Conservation (phyloP, 2,888 invertebrate species). For the Noctua janthe region DNA sequence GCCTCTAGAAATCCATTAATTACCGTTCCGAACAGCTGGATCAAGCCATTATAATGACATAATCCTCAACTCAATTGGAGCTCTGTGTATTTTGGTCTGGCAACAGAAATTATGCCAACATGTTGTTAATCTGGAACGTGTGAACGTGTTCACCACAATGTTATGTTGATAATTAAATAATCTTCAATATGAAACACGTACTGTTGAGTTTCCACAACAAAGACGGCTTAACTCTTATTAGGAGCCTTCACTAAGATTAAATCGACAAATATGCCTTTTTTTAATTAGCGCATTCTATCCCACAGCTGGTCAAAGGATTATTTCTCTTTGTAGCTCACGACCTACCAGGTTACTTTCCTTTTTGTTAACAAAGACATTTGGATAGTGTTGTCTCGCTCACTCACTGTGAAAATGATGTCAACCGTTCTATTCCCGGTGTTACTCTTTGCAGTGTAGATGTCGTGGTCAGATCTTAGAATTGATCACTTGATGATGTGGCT, state of each 20-base stretch:
- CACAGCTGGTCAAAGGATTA: not conserved
- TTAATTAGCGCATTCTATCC: not conserved
- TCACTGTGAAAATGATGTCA: not conserved
- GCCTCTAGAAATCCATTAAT: not conserved
- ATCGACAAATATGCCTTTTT: not conserved
- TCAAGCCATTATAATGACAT: not conserved
- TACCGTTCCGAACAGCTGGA: not conserved
- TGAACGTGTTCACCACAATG: not conserved
- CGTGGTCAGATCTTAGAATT: not conserved
- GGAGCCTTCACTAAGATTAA: not conserved
- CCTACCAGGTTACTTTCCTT: not conserved
- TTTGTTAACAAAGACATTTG: not conserved
- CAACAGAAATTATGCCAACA: constrained; percentile 22
- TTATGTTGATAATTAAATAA: constrained; percentile 2
- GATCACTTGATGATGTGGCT: not conserved
- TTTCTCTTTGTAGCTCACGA: not conserved
- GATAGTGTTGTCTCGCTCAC: not conserved
- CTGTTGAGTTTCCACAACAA: not conserved
- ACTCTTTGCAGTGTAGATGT: not conserved
- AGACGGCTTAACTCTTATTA: not conserved
- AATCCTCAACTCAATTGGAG: constrained; percentile 13
- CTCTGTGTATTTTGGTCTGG: constrained; percentile 1
- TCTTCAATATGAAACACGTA: not conserved
- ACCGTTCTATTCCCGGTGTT: no score
- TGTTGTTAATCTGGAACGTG: constrained; percentile 39